These are phyloP conservation scores for Thyatira batis DNA, from an alignment of 2,888 invertebrate species.

Conservation along the genomic window DNA sequence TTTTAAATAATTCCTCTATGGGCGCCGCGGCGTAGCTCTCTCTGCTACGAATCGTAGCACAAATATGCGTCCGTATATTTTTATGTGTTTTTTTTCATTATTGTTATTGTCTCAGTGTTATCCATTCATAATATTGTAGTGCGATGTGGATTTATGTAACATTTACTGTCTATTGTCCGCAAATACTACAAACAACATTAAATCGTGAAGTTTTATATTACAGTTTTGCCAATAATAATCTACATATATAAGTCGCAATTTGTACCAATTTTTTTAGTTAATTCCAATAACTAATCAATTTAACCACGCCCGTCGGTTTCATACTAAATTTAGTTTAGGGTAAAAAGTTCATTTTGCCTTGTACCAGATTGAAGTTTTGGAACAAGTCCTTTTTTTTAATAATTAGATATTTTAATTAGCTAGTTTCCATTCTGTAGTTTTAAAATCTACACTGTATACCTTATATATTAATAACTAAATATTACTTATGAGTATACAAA, in stretches of 20 bases:
- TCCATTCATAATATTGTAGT: not conserved
- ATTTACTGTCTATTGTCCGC: not conserved
- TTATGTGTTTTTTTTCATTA: not conserved
- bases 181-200: not conserved
- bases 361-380: no score
- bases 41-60: not conserved
- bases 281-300: no score
- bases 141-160: not conserved
- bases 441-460: not conserved
- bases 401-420: no score
- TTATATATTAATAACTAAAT: not conserved
- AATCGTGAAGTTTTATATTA: not conserved
- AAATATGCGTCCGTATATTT: not conserved
- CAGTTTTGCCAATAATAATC: no score
- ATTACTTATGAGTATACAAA: not conserved
- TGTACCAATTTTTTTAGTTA: no score
- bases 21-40: not conserved
- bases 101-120: not conserved
- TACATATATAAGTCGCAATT: no score
- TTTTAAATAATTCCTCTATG: no score
- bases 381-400: no score
- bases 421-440: no score
- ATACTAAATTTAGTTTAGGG: no score
- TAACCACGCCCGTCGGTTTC: no score
- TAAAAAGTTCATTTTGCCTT: no score